Evolutionary conservation across 2,888 invertebrate species (phyloP).

Genomic region (Ornithoptera priamus): DNA sequence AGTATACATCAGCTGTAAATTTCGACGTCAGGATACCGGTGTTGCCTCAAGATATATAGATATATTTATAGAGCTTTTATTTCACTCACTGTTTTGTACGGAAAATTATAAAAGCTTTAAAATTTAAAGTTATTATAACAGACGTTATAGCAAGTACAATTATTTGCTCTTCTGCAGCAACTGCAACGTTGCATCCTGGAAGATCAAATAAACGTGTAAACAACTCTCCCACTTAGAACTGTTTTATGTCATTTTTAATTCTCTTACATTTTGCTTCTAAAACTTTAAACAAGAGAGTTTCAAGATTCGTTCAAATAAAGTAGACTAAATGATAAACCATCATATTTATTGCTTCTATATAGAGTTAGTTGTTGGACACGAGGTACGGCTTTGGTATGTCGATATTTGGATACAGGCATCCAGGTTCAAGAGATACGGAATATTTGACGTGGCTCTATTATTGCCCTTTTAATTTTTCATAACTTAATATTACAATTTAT

Average conservation of each 20-base stretch:
- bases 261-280: not conserved
- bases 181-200: not conserved
- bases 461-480: constrained; percentile 32
- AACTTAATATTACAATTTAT: not conserved
- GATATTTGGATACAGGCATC: constrained; percentile 27
- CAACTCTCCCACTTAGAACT: not conserved
- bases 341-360: not conserved
- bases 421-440: constrained; percentile 54
- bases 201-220: not conserved
- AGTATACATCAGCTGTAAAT: too few relatives aligned
- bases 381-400: constrained; percentile 16
- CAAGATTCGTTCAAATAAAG: not conserved
- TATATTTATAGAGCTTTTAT: not conserved
- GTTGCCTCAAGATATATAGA: not conserved
- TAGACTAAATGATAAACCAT: not conserved
- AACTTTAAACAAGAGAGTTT: not conserved
- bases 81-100: not conserved
- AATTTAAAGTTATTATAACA: not conserved
- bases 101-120: not conserved
- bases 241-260: not conserved
- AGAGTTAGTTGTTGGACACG: constrained; percentile 4
- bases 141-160: not conserved
- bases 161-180: not conserved
- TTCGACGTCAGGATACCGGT: not conserved
- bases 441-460: constrained; percentile 52